phyloP scores from a whole-genome alignment of 2,797 vertebrate genomes.

The Lepilemur ruficaudatus region DNA sequence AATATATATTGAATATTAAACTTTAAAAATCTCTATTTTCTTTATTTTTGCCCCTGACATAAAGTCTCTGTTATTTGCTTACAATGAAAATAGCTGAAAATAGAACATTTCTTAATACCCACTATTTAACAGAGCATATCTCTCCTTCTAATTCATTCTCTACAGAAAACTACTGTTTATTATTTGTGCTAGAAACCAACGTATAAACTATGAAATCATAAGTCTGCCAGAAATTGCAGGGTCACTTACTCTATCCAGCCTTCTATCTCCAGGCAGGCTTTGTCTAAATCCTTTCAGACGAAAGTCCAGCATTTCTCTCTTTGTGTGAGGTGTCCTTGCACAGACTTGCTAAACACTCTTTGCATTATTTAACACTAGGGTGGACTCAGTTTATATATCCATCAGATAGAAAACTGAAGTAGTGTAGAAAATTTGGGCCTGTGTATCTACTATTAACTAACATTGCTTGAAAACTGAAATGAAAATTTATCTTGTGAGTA shows the following conservation, averaged over 20 bases:
- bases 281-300: neutral
- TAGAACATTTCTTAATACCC: neutral
- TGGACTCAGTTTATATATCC: neutral
- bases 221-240: neutral
- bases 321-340: neutral
- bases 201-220: neutral
- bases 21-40: neutral
- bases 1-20: neutral
- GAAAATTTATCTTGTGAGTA: neutral
- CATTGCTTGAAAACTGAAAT: neutral
- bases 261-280: neutral
- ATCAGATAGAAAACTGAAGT: neutral
- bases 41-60: neutral
- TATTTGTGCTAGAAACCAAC: neutral
- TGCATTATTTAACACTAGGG: neutral
- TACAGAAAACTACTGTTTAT: neutral
- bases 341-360: neutral
- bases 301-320: neutral
- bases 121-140: neutral
- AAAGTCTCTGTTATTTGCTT: neutral
- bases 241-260: neutral
- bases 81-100: neutral
- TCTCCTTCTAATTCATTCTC: neutral
- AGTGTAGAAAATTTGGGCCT: neutral
- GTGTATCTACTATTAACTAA: neutral